These are phyloP conservation scores for Hydropsyche tenuis DNA, from an alignment of 1,140 invertebrate species.

Conservation along the genomic window DNA sequence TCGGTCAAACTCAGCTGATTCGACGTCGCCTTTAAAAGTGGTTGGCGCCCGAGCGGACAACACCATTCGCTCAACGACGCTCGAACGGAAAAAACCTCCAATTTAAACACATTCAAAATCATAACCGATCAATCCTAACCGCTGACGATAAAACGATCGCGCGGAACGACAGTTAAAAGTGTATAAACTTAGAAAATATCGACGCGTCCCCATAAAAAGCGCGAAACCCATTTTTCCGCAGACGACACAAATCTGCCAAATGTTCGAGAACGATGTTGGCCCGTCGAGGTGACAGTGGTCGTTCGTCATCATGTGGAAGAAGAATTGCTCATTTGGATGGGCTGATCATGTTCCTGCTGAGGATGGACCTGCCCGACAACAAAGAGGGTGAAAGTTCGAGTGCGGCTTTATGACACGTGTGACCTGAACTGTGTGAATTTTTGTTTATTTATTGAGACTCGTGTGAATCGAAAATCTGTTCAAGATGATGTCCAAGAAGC, in stretches of 20 bases:
- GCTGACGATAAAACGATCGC: too few relatives aligned
- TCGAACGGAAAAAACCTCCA: background rate
- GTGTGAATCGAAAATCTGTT: background rate
- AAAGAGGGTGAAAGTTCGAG: slow-evolving; percentile 34
- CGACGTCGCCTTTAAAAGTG: slow-evolving; percentile 17
- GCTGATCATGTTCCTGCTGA: slow-evolving; percentile 46
- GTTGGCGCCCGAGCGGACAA: background rate
- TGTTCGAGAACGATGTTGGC: slow-evolving; percentile 4
- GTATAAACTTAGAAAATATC: too few relatives aligned
- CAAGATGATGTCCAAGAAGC: slow-evolving; percentile 79
- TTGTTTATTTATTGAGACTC: background rate
- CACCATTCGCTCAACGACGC: background rate
- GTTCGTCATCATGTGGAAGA: background rate
- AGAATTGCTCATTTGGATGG: slow-evolving; percentile 18
- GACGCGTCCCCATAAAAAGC: too few relatives aligned
- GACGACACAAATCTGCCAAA: too few relatives aligned
- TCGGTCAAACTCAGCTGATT: too few relatives aligned
- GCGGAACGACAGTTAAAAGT: too few relatives aligned
- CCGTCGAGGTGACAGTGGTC: background rate
- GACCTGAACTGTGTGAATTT: background rate
- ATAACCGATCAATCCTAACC: too few relatives aligned
- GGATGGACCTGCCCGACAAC: slow-evolving; percentile 41
- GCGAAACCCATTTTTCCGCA: too few relatives aligned
- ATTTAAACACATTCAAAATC: background rate
- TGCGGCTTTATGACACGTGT: background rate